Evolutionary conservation across 2,888 invertebrate species (phyloP), one percentile per base, ranked within the genome.

Genomic region (Eupelmus urozonus): DNA sequence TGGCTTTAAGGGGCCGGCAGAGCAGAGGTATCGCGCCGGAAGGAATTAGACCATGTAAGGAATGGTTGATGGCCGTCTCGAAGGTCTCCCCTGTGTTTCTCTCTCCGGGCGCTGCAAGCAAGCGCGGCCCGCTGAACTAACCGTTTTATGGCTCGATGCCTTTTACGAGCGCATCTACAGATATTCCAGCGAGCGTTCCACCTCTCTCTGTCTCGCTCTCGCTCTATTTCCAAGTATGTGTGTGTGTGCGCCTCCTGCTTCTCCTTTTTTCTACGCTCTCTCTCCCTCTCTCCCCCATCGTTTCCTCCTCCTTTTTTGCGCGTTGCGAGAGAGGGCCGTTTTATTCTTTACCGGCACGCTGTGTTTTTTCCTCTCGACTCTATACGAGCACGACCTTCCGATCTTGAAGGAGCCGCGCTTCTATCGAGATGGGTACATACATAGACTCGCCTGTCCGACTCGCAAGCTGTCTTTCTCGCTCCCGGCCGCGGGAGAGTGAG

Each of bases 81-180:
- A 81, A 78, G 80, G 73, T 80, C 81, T 82, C 76, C 79, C 78
- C 42, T 49, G 65, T 70, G 40, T 70, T 69, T 65, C 63, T 59
- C 55, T 27, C 55, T 27, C 16, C 11, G 16, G 42, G 25, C 16
- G 29, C 49, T 16, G 63, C 11, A 25, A 5, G 65, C 25, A 16
- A 40, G 20, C 2, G 34, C 2, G 1, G 25, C 29, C 23, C 65
- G 60, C 34, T 81, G 85, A 84, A 86, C 84, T 84, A 84, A 83
- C 82, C 83, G 84, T 85, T 85, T 88, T 87, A 87, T 87, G 86
- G 85, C 84, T 83, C 84, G 84, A 86, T 86, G 85, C 85, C 78
- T 86, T 88, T 87, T 87, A 87, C 86, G 87, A 87, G 85, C 84
- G 82, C 85, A 86, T 86, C 85, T 84, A 83, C 79, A 80, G 76